Conservation (phyloP, 1,140 invertebrate genomes). For the Yoshiicerus persimilis region DNA sequence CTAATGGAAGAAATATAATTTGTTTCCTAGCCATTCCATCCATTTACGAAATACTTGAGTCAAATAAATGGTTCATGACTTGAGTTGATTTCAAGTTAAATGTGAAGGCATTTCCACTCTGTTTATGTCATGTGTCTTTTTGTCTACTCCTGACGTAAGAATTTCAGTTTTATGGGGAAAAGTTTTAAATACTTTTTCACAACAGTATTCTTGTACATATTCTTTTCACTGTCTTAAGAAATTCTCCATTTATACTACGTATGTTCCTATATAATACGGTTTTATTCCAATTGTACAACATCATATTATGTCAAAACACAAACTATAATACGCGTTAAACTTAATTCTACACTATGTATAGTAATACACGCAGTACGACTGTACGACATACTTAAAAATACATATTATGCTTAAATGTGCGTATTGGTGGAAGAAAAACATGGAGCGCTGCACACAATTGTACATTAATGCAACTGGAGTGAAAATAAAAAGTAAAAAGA, state of each 20-base stretch:
- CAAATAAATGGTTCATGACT: neutral
- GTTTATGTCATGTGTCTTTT: neutral
- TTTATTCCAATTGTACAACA: neutral
- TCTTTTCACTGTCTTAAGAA: neutral
- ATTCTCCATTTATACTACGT: neutral
- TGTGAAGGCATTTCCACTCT: neutral
- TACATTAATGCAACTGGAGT: too few relatives aligned
- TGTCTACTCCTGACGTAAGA: neutral
- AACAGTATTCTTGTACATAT: neutral
- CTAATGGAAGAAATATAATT: neutral
- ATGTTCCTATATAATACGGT: neutral
- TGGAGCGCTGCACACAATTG: too few relatives aligned
- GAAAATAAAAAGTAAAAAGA: neutral
- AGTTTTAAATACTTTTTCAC: neutral
- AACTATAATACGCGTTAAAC: too few relatives aligned
- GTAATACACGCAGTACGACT: neutral
- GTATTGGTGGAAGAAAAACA: too few relatives aligned
- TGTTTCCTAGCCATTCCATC: neutral
- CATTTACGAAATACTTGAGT: neutral
- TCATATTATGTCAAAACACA: too few relatives aligned
- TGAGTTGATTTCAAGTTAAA: neutral
- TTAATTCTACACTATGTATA: neutral
- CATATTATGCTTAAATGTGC: neutral
- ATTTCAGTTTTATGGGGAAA: neutral
- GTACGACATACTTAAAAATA: too few relatives aligned